Evolutionary conservation across 2,888 invertebrate genomes (phyloP).

Genomic region (Agrotis segetum): DNA sequence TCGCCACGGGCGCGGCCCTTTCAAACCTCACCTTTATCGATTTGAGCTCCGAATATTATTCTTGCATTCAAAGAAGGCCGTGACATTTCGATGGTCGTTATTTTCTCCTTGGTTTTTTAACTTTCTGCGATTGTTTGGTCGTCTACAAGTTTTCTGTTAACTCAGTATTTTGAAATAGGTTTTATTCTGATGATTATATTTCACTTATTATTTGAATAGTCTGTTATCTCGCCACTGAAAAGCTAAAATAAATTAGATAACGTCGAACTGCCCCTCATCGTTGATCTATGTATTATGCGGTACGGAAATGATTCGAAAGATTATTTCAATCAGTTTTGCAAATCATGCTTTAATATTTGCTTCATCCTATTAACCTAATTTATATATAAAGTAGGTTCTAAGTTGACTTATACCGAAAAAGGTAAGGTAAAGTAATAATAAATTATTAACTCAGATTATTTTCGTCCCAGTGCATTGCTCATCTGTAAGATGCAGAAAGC

Average conservation of each 20-base stretch:
- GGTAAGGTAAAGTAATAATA: not conserved
- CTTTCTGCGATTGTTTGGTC: constrained; percentile 17
- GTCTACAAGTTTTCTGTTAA: constrained; percentile 4
- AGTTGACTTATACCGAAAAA: not conserved
- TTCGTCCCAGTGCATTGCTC: not conserved
- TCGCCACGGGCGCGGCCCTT: constrained; percentile 75
- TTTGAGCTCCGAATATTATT: constrained; percentile 68
- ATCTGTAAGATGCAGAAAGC: constrained; percentile 8
- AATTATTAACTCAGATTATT: constrained; percentile 16
- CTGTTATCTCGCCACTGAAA: not conserved
- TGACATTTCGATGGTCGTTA: constrained; percentile 59
- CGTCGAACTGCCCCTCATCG: not conserved
- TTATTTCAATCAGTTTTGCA: constrained; percentile 13
- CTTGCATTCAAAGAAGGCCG: constrained; percentile 65
- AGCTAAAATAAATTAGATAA: constrained; percentile 5
- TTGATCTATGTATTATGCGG: not conserved
- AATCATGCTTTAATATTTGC: constrained; percentile 6
- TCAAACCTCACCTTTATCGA: constrained; percentile 80
- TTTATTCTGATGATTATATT: constrained; percentile 25
- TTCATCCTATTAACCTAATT: constrained; percentile 1
- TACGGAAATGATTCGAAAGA: not conserved
- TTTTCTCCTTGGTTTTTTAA: constrained; percentile 51
- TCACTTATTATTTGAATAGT: not conserved
- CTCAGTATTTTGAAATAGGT: constrained; percentile 21
- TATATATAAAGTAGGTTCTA: not conserved